Evolutionary conservation across 2,888 invertebrate species (phyloP).

Genomic region (Autographa pulchrina): DNA sequence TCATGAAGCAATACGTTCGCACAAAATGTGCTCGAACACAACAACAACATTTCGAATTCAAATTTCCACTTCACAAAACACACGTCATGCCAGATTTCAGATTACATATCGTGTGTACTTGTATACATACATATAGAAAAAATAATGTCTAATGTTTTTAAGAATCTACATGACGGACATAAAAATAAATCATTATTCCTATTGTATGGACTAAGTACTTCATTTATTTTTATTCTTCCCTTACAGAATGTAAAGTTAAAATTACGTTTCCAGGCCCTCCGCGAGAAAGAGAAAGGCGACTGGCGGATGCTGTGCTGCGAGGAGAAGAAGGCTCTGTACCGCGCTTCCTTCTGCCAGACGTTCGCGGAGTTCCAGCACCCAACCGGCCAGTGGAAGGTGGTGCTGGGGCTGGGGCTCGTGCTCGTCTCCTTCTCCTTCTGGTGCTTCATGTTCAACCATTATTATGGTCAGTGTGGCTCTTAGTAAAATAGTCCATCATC

Average conservation of each 20-base stretch:
- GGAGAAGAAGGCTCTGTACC: slow-evolving; percentile 98
- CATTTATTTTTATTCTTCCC: no score
- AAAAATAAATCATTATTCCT: no score
- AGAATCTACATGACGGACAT: no score
- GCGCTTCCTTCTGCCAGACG: slow-evolving; percentile 98
- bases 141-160: no score
- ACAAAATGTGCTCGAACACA: no score
- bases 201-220: no score
- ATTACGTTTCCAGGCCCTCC: slow-evolving; percentile 89
- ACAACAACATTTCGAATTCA: no score
- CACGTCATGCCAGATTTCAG: no score
- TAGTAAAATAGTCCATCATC: not conserved
- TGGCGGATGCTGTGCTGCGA: slow-evolving; percentile 97
- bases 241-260: not conserved
- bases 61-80: no score
- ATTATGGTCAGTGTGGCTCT: slow-evolving; percentile 84
- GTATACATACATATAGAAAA: no score
- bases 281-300: slow-evolving; percentile 97
- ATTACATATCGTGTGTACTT: no score
- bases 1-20: no score
- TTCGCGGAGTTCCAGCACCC: slow-evolving; percentile 96
- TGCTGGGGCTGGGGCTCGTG: slow-evolving; percentile 91
- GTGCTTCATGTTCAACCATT: slow-evolving; percentile 89
- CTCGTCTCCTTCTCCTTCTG: slow-evolving; percentile 89
- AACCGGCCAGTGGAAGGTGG: slow-evolving; percentile 95